Evolutionary conservation across 2,797 vertebrate species (phyloP), one percentile per base, ranked within the genome.

Genomic region (Peromyscus attwateri): DNA sequence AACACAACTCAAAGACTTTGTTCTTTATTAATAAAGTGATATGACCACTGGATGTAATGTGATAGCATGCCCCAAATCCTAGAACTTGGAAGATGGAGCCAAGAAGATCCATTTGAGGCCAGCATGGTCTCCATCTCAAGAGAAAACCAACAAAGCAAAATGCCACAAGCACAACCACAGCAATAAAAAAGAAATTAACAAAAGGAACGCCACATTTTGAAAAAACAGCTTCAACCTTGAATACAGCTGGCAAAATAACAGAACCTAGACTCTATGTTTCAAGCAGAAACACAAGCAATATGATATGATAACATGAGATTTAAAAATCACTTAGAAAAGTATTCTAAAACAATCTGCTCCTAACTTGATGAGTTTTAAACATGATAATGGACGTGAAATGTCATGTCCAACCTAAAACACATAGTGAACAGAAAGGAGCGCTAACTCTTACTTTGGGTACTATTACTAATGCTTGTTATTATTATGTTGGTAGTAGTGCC

Each of bases 11-110:
- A 2, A 87, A 94, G 62, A 87, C 21, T 92, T 92, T 57, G 25
- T 87, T 80, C 79, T 87, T 94, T 29, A 93, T 87, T 71, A 94
- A 94, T n/a, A 94, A 89, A 87, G 25, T 37, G 13, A 83, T 37
- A 57, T 27, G 40, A 19, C 25, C 1, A 34, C 49, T 87, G 49
- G n/a, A 2, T 19, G 3, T 71, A 37, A 55, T 71, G 14, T 40
- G 14, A 70, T 7, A 70, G 23, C 7, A 25, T 52, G 21, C 31
- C 34, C 43, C 19, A 34, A 55, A 57, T 55, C 34, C 49, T 57
- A 87, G 34, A 34, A 37, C 25, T 73, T 29, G 46, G n/a, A 19
- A 40, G 8, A n/a, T 88, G 34, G 49, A 73, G 3, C 2, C 52
- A 88, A 55, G n/a, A 31, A 11, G 1, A 57, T 40, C 46, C 40